phyloP scores from a whole-genome alignment of 2,888 invertebrate genomes.

The Dorcus hopei region DNA sequence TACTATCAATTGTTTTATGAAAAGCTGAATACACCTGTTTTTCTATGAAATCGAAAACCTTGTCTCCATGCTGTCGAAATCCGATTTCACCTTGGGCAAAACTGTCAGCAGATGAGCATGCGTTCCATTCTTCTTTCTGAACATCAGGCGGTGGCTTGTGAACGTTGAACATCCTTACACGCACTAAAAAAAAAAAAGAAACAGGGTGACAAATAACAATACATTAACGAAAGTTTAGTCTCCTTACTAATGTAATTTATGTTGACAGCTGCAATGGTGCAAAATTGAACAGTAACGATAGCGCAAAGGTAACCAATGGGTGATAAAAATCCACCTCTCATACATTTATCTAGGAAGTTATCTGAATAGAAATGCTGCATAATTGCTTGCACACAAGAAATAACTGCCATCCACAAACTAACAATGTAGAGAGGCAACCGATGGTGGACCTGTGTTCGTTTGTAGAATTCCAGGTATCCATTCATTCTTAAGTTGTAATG shows the following conservation, averaged over 20 bases:
- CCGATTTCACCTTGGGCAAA: conserved; percentile 54
- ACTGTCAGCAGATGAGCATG: conserved; percentile 51
- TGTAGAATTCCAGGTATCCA: conserved; percentile 68
- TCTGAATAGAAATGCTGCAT: conserved; percentile 58
- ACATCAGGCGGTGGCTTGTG: conserved; percentile 61
- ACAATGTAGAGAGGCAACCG: conserved; percentile 61
- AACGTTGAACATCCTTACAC: conserved; percentile 60
- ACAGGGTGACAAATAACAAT: not conserved
- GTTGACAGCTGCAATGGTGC: conserved; percentile 52
- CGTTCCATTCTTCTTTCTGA: conserved; percentile 58
- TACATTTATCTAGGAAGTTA: conserved; percentile 53
- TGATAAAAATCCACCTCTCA: conserved; percentile 50
- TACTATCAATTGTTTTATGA: not conserved
- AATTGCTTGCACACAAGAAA: conserved; percentile 56
- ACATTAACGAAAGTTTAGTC: not conserved
- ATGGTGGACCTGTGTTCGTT: conserved; percentile 58
- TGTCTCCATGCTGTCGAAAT: conserved; percentile 50
- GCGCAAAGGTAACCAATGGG: conserved; percentile 60
- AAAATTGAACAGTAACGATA: conserved; percentile 53
- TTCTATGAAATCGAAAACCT: conserved; percentile 60
- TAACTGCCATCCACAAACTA: conserved; percentile 59
- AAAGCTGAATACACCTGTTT: conserved; percentile 52
- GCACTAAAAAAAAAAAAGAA: conserved; percentile 48
- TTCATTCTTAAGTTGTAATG: conserved; percentile 61
- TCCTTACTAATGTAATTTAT: conserved; percentile 55